These are phyloP conservation scores for Amblyjoppa proteus DNA, from an alignment of 2,888 invertebrate genomes.

Conservation along the genomic window DNA sequence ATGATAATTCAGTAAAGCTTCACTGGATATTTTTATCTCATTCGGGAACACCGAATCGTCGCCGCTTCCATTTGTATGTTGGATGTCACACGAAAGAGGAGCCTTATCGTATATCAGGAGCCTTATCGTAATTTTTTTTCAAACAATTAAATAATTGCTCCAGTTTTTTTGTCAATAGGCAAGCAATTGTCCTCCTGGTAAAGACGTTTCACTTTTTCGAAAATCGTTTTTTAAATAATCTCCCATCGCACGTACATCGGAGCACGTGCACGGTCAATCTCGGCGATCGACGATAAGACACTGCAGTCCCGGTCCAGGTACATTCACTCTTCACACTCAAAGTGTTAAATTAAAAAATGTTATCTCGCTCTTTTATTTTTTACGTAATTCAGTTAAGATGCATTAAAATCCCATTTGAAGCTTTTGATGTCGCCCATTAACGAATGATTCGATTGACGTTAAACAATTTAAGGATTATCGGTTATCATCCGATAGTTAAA, in stretches of 20 bases:
- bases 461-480: not conserved
- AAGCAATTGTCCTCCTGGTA: not conserved
- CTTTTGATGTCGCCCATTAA: not conserved
- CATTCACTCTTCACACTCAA: not conserved
- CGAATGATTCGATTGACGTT: not conserved
- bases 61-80: not conserved
- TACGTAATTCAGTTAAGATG: not conserved
- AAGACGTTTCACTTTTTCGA: not conserved
- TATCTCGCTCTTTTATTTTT: not conserved
- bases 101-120: no score
- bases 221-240: not conserved
- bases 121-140: not conserved
- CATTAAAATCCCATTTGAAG: not conserved
- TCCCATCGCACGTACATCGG: not conserved
- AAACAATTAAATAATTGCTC: not conserved
- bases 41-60: not conserved
- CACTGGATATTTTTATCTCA: not conserved
- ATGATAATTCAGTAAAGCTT: not conserved
- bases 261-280: not conserved
- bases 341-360: not conserved
- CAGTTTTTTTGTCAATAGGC: not conserved
- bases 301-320: constrained; percentile 21
- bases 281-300: constrained; percentile 3
- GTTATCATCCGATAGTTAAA: not conserved
- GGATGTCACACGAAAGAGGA: not conserved